A percentile compares a stretch with the other conserved stretches of the same genome.
Conservation (phyloP, 2,113 vertebrate genomes). For the Calonectris borealis region DNA sequence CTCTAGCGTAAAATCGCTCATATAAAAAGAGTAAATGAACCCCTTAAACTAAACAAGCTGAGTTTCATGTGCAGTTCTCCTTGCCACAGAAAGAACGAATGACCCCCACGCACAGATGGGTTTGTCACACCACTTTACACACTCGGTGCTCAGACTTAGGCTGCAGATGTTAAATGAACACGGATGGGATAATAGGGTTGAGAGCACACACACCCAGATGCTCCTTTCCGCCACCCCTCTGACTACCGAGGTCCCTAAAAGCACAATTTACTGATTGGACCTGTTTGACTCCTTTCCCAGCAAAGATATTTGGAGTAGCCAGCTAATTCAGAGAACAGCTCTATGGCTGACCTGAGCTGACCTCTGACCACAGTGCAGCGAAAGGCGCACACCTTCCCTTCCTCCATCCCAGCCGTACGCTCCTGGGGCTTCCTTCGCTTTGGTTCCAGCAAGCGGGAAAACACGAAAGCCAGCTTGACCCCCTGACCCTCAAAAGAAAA, state of each 20-base stretch:
- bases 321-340: rapidly evolving
- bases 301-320: background rate
- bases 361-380: rapidly evolving
- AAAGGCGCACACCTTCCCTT: background rate
- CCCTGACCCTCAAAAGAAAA: background rate
- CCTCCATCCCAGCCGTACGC: background rate
- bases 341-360: background rate
- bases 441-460: background rate
- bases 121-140: background rate
- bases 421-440: no score
- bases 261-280: background rate
- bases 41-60: background rate
- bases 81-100: rapidly evolving
- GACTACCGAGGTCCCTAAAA: background rate
- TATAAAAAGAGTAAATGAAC: background rate
- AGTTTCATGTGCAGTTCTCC: rapidly evolving
- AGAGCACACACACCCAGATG: background rate
- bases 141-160: no score
- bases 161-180: background rate
- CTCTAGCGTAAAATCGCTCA: no score
- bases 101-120: background rate
- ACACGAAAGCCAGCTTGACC: background rate
- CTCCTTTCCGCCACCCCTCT: background rate
- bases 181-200: background rate
- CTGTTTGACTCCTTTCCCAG: background rate